Percentiles rank a stretch among this genome's conserved stretches.
Conservation (phyloP, 2,888 invertebrate species). For the Allophyes oxyacanthae region DNA sequence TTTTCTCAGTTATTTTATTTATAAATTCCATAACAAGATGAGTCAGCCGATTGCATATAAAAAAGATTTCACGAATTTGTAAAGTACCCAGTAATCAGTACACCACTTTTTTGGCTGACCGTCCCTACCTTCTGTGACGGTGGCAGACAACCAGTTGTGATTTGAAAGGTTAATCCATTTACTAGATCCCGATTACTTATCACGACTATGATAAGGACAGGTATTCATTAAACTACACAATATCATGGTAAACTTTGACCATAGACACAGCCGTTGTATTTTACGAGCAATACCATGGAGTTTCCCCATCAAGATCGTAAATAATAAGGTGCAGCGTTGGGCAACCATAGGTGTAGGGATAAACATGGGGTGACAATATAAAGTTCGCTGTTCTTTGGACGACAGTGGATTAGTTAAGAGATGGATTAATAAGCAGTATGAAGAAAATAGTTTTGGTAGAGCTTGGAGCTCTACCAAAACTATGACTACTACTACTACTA, state of each 20-base stretch:
- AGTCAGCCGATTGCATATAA: no score
- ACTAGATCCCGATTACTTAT: constrained; percentile 24
- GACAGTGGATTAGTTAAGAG: constrained; percentile 1
- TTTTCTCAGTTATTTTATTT: no score
- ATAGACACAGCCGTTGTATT: constrained; percentile 39
- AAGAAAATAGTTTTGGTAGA: no score
- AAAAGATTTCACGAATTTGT: no score
- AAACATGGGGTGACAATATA: constrained; percentile 47
- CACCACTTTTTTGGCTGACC: no score
- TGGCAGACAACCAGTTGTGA: no score
- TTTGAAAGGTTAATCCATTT: constrained; percentile 43
- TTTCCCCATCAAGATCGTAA: constrained; percentile 30
- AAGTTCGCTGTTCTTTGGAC: constrained; percentile 40
- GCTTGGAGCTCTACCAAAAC: no score
- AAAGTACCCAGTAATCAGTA: no score
- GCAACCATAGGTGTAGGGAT: constrained; percentile 36
- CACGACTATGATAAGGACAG: constrained; percentile 18
- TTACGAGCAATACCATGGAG: constrained; percentile 31
- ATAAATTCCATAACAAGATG: no score
- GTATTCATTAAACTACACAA: constrained; percentile 24
- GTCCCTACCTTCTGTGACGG: no score
- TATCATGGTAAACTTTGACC: constrained; percentile 31
- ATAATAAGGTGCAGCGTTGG: constrained; percentile 49
- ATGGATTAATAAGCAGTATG: no score
- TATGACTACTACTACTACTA: no score